Evolutionary conservation across 23 tunicate species (phyloP), one percentile per base, ranked within the genome.

Genomic region (Clavelina lepadiformis): DNA sequence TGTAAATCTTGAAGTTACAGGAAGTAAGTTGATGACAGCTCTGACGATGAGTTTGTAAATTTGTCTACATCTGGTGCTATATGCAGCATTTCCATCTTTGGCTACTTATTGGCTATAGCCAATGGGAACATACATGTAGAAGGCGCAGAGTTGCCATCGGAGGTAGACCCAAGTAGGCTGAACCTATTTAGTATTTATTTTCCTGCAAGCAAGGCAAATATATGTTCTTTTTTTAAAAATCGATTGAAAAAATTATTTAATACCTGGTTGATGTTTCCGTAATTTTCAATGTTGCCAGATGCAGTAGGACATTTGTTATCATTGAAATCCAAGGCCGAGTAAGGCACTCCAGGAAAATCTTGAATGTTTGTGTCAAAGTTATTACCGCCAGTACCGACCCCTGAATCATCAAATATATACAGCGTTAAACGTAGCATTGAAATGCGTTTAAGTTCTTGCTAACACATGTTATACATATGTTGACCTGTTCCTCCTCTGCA

Each of bases 401-500:
- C 87, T 61, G 13, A 41, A 41, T 41, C n/a, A 15, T 15, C 13
- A 44, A 44, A 11, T 11, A 44, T 44, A 11, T 11, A 11, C 13
- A 44, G 13, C 13, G 15, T 44, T 11, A 44, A 44, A 13, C n/a
- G n/a, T n/a, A n/a, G n/a, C n/a, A n/a, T n/a, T 44, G 15, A 44
- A 44, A 44, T 44, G 13, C 15, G 49, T 44, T 44, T 11, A 44
- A 44, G 15, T 15, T 44, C 15, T 44, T 44, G 15, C 15, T 44
- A 11, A 44, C n/a, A n/a, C n/a, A n/a, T n/a, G n/a, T n/a, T n/a
- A n/a, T n/a, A n/a, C n/a, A n/a, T n/a, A n/a, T n/a, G n/a, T 8
- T 66, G 35, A 86, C 95, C 86, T 29, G 51, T 7, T 22, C 95
- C 95, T 1, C 75, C n/a, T n/a, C 82, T 79, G 26, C 64, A 72